phyloP scores from a whole-genome alignment of 2,113 vertebrate species.

The Procavia capensis region DNA sequence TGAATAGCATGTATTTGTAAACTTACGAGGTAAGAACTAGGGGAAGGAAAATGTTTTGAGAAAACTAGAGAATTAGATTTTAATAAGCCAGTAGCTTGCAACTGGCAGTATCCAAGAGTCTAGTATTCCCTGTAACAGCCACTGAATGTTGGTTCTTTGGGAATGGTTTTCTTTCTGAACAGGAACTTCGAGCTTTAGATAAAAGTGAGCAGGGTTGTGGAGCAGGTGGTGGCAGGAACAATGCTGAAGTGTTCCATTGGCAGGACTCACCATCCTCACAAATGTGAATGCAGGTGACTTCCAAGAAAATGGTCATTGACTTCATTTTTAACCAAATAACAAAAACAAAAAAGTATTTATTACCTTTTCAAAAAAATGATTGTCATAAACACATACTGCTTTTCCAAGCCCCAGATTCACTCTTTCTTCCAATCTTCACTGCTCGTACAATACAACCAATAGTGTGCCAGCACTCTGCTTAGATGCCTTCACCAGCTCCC shows the following conservation, averaged over 20 bases:
- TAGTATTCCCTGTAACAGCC: not conserved
- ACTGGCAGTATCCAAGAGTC: not conserved
- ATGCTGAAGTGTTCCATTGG: slow-evolving; percentile 88
- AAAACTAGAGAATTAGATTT: not conserved
- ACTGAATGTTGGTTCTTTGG: not conserved
- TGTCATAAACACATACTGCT: not conserved
- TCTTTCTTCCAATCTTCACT: not conserved
- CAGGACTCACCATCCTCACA: slow-evolving; percentile 92
- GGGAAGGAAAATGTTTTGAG: not conserved
- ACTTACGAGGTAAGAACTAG: not conserved
- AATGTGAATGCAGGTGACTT: slow-evolving; percentile 87
- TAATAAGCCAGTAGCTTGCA: not conserved
- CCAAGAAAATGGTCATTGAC: slow-evolving; percentile 70
- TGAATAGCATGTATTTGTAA: not conserved
- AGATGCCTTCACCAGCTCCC: not conserved
- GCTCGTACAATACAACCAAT: not conserved
- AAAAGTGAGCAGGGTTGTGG: slow-evolving; percentile 91
- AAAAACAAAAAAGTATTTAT: not conserved
- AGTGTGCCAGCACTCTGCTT: not conserved
- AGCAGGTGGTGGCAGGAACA: slow-evolving; percentile 90
- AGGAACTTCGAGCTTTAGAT: slow-evolving; percentile 89
- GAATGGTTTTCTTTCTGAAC: not conserved
- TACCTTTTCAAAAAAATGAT: not conserved
- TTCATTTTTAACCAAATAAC: not conserved
- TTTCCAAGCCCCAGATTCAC: not conserved